Evolutionary conservation across 2,888 invertebrate species (phyloP), one percentile per base, ranked within the genome.

Genomic region (Pyrocoelia pectoralis): DNA sequence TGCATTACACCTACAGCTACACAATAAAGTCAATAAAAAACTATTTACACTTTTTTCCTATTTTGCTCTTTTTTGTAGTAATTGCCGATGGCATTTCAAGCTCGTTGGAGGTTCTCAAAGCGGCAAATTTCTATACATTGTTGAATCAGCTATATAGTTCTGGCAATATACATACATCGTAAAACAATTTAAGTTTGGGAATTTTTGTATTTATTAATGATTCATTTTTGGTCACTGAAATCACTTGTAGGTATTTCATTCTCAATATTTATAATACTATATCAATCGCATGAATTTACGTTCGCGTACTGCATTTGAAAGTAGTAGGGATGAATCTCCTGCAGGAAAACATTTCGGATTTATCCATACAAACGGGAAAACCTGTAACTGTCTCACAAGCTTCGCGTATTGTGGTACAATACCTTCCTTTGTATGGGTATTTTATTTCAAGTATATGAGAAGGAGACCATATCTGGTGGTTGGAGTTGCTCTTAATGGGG

Each of bases 401-500:
- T 48, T 48, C 19, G 24, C 24, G 48, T 48, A 17, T 24, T 48
- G 48, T 18, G 17, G 17, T n/a, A 48, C 18, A 48, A 48, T 48
- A 17, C 12, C 48, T 48, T 48, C 48, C 48, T 48, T 18, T 48
- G 48, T 48, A 48, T 12, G 48, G 48, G 15, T 19, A 48, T 48
- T 48, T 48, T 19, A 48, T 48, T 48, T 48, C 48, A n/a, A 48
- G 10, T 2, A 48, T 19, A 18, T 48, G 48, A n/a, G 19, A 19
- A 48, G 4, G 6, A 18, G n/a, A n/a, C n/a, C n/a, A n/a, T n/a
- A n/a, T n/a, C n/a, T n/a, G n/a, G n/a, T n/a, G n/a, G n/a, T n/a
- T n/a, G n/a, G n/a, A n/a, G n/a, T n/a, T n/a, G n/a, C n/a, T n/a
- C n/a, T n/a, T n/a, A n/a, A n/a, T n/a, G n/a, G n/a, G n/a, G n/a